Base-by-base conservation (phyloP, 2,113 vertebrate genomes). In the Pyxicephalus adspersus region DNA sequence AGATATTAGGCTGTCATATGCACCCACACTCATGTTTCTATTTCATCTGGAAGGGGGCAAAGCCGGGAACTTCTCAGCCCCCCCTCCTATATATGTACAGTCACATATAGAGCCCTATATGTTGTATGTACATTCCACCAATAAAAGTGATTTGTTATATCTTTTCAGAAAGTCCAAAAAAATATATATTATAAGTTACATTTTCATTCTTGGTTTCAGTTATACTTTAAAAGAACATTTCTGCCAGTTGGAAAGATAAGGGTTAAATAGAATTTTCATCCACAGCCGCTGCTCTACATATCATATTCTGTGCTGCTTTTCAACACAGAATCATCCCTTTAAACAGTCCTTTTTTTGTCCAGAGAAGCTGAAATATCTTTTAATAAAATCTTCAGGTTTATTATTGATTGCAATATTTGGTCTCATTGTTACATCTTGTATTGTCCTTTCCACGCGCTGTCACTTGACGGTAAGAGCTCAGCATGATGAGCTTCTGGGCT, bases 361-460 rank as follows among this genome's bases (percentile, higher is more conserved):
- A 31, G 60, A 64, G 25, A 81, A 81, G 65, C 50, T 25, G 54
- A 65, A 63, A 65, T 81, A 81, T 81, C 79, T 81, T 74, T 81
- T 81, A 81, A 74, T 81, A 81, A 57, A 81, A 81, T 81, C 68
- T 81, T 65, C 60, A 57, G 68, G 70, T 81, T 64, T 65, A 28
- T 74, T 65, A 81, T 74, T 81, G 79, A 81, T 74, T 74, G 70
- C 79, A 45, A 64, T 71, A 61, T 65, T 72, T 65, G 28, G 34
- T 61, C 70, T 81, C 70, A 81, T 81, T 81, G 79, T 81, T 74
- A 64, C 68, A 65, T 55, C 45, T 51, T 57, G 61, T 65, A 81
- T 81, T 81, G 70, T 81, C 38, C 50, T 63, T 55, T 64, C 71
- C 15, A 51, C 61, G 50, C n/a, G 25, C 64, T 76, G 74, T 76